Evolutionary conservation across 2,113 vertebrate species (phyloP), one percentile per base, ranked within the genome.

Genomic region (Verasper variegatus): DNA sequence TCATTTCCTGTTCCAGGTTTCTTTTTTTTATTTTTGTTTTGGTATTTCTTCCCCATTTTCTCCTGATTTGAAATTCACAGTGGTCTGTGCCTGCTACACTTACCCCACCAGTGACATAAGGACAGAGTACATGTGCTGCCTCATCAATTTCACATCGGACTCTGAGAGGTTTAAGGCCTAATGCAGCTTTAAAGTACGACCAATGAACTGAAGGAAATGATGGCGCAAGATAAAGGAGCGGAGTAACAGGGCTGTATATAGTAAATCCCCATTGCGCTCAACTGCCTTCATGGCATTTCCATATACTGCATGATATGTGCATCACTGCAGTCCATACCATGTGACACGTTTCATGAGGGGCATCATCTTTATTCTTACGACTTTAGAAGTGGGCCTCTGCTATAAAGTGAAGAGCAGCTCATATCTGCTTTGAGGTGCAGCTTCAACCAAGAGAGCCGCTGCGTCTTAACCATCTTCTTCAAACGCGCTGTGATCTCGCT

Each of bases 401-500:
- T 72, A 31, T 77, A 81, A 84, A 86, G 24, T 80, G 76, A 81
- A 74, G 67, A 76, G 79, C 76, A 75, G 74, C 76, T 84, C 59
- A 81, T 71, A 84, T 86, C 31, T 83, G 35, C 84, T 89, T 78
- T 84, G 84, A 83, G 85, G 54, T 64, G 71, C 68, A 27, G 74
- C 83, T 68, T 74, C 73, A 78, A 23, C 71, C 74, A 61, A 51
- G 76, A 80, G 67, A 74, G 72, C 66, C 12, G 1, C 74, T 58
- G 51, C 24, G 52, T 81, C 82, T 76, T 51, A 81, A 67, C 74
- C 83, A 51, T 82, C 85, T 78, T 83, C 89, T 89, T 90, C 86
- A 91, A 90, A 86, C 69, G 27, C 6, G 51, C 79, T 92, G 52
- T 86, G 91, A 92, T 92, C 79, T 89, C 1, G 37, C 64, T 74